Base-by-base conservation (phyloP, 2,113 vertebrate genomes). In the Onychostruthus taczanowskii region DNA sequence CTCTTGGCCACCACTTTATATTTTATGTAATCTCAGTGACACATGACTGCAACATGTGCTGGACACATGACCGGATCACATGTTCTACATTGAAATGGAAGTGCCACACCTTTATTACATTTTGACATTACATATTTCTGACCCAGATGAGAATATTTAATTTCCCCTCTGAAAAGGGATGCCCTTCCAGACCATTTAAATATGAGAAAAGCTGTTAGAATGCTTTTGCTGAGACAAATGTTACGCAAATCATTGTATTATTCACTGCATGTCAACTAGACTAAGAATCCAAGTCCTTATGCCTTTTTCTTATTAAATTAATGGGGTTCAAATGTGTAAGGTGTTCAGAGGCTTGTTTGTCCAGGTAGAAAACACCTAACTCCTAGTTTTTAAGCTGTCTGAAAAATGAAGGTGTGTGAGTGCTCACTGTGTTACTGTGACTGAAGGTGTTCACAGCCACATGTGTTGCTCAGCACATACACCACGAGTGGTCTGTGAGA, bases 31-130 rank as follows among this genome's bases (percentile, higher is more conserved):
- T 80, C 33, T 87, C 22, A 59, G 18, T 69, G 67, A 66, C 44
- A 31, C 2, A 20, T 3, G 19, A 59, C 18, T 19, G 37, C 75
- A 83, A 22, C 0, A 0, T 59, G 11, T 9, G 58, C 35, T 37
- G 39, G 11, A 27, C 35, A 37, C 16, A 26, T 37, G n/a, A 5
- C 58, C 59, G 53, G 70, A 43, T 82, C 53, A 43, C 7, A 0
- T 24, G 22, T 47, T 8, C 26, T 49, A 22, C 8, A 4, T 6
- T 82, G 49, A 73, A 53, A 16, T 61, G 35, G 37, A 82, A 84
- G 33, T 44, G 21, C 16, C 68, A 78, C 15, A 46, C 30, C 19
- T 52, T 69, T 44, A 49, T 33, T 69, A 33, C 8, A 23, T 50
- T 77, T 69, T 74, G 14, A 80, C 18, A 61, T 74, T n/a, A 31